Evolutionary conservation across 2,113 vertebrate species (phyloP), one percentile per base, ranked within the genome.

Genomic region (Pimephales promelas): DNA sequence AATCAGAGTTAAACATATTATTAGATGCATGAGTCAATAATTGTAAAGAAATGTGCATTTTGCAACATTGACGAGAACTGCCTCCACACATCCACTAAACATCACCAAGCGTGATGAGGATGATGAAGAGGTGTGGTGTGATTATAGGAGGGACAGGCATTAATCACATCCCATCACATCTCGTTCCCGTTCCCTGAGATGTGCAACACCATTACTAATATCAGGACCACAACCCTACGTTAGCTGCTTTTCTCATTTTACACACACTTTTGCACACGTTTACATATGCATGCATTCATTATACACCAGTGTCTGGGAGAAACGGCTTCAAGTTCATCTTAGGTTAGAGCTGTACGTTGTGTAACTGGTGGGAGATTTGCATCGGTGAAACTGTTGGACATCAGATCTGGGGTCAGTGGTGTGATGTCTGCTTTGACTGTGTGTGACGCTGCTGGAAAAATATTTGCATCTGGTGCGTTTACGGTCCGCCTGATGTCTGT

Each of bases 391-490:
- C 68, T 1, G 10, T 45, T 16, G 11, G 8, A 6, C 2, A 72
- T 72, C 70, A 47, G 40, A 47, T 47, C 68, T 26, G 66, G 24
- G 11, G 6, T 72, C 40, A 16, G 31, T 34, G 61, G 14, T 7
- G 31, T 34, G 61, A 6, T 7, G 2, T 34, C 62, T 70, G 34
- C 66, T 68, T 68, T 68, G 64, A 40, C 64, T 40, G 10, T 16
- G 26, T 40, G 7, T 3, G 66, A 70, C 4, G 20, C 1, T 43
- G 36, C 0, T 13, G 34, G 34, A 34, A 34, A 34, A 20, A 56
- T 11, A 80, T 88, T 79, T 86, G 87, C 85, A 80, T 79, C 10
- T 14, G 47, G 22, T 72, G n/a, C 40, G 70, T 28, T 70, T 61
- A 61, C 40, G 54, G 34, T 57, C 40, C 10, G 2, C 28, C 22